Percentiles rank a stretch among this genome's conserved stretches.
phyloP scores from a whole-genome alignment of 2,113 vertebrate genomes.

The Danionella cerebrum region DNA sequence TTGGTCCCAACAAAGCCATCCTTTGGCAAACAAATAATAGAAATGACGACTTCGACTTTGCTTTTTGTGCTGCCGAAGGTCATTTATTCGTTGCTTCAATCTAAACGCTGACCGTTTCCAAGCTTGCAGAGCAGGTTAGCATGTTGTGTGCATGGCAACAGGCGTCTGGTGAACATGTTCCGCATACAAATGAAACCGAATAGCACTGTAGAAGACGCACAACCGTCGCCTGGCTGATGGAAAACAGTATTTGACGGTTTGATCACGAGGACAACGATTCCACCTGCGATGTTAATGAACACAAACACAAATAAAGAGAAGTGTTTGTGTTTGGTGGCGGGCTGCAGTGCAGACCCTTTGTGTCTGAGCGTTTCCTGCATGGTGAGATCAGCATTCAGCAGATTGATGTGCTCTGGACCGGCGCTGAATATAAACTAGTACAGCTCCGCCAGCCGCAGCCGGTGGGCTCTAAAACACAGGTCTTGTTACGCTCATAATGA shows the following conservation, averaged over 20 bases:
- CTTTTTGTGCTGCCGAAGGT: background rate
- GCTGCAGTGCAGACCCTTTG: background rate
- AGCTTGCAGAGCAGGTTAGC: conserved; percentile 31
- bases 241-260: too few species aligned
- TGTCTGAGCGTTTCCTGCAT: background rate
- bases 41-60: conserved; percentile 11
- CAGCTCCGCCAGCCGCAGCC: background rate
- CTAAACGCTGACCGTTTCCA: conserved; percentile 21
- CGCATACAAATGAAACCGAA: conserved; percentile 42
- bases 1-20: conserved; percentile 13
- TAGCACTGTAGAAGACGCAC: too few species aligned
- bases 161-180: conserved; percentile 30
- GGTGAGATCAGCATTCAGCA: background rate
- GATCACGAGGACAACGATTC: too few species aligned
- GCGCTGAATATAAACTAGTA: background rate
- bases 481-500: background rate
- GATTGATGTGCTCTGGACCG: background rate
- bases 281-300: too few species aligned
- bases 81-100: background rate
- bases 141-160: conserved; percentile 40
- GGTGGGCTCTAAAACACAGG: background rate
- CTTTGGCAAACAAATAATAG: conserved; percentile 36
- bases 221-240: too few species aligned
- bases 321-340: background rate
- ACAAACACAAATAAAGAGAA: too few species aligned